Percentiles rank a stretch among this genome's conserved stretches.
Conservation (phyloP, 2,797 vertebrate genomes). For the Ambastaia sidthimunki region DNA sequence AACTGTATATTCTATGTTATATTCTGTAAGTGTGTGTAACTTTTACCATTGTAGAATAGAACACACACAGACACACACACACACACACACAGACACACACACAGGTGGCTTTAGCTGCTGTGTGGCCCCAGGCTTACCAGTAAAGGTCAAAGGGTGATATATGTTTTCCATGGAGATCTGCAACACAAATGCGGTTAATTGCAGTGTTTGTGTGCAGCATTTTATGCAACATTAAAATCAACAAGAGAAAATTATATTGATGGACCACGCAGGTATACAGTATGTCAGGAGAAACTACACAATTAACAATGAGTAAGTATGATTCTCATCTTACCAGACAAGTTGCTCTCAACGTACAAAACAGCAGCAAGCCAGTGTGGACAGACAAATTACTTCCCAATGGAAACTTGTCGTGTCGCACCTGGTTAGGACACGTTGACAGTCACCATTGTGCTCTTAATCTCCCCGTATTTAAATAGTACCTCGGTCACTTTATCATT, state of each 20-base stretch:
- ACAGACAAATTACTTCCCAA: conserved; percentile 7
- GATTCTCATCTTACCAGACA: background rate
- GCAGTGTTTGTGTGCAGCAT: background rate
- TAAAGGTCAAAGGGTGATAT: conserved; percentile 45
- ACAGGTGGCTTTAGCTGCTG: conserved; percentile 17
- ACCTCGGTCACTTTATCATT: conserved; percentile 30
- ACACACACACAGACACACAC: background rate
- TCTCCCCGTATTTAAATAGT: conserved; percentile 42
- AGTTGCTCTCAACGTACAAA: background rate
- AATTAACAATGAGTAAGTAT: background rate
- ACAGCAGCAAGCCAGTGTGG: background rate
- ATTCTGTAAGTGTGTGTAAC: too few species aligned
- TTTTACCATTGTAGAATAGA: too few species aligned
- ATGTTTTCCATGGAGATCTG: conserved; percentile 25
- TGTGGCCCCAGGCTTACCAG: conserved; percentile 24
- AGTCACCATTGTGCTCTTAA: conserved; percentile 31
- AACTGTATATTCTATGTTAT: too few species aligned
- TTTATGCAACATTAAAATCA: background rate
- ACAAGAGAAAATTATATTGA: background rate
- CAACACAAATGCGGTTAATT: conserved; percentile 3
- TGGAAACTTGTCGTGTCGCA: conserved; percentile 17
- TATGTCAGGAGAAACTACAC: background rate
- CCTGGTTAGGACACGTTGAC: conserved; percentile 26
- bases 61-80: conserved; percentile 1
- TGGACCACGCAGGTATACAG: background rate